A percentile compares a stretch with the other conserved stretches of the same genome.
Conservation (phyloP, 1,140 invertebrate species). For the Atopsyche davidsoni region DNA sequence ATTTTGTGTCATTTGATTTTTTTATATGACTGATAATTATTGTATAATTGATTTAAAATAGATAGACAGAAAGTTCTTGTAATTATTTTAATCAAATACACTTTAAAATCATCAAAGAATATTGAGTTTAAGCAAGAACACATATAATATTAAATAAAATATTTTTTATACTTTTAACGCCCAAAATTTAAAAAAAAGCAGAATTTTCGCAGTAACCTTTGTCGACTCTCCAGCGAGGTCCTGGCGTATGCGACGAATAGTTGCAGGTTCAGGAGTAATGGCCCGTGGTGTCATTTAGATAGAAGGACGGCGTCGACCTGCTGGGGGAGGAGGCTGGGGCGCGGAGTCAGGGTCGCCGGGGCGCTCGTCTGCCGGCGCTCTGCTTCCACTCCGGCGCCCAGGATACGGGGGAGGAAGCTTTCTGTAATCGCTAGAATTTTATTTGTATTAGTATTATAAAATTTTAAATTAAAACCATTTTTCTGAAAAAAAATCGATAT, state of each 20-base stretch:
- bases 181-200: neutral
- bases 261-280: slow-evolving; percentile 28
- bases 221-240: slow-evolving; percentile 4
- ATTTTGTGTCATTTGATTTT: no score
- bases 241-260: slow-evolving; percentile 17
- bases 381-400: neutral
- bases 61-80: no score
- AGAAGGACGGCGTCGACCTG: slow-evolving; percentile 27
- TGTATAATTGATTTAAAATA: no score
- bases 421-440: no score
- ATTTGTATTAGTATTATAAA: no score
- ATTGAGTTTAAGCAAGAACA: neutral
- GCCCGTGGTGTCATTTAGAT: slow-evolving; percentile 28
- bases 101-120: neutral
- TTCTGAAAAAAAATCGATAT: no score
- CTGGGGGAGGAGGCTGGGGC: no score
- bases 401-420: neutral
- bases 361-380: slow-evolving; percentile 1
- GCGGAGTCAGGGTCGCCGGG: no score
- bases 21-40: no score
- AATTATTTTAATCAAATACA: neutral
- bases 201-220: neutral
- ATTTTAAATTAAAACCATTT: no score
- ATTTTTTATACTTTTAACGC: neutral
- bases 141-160: neutral